Evolutionary conservation across 1,140 invertebrate species (phyloP), one percentile per base, ranked within the genome.

Genomic region (Ceratosolen solmsi): DNA sequence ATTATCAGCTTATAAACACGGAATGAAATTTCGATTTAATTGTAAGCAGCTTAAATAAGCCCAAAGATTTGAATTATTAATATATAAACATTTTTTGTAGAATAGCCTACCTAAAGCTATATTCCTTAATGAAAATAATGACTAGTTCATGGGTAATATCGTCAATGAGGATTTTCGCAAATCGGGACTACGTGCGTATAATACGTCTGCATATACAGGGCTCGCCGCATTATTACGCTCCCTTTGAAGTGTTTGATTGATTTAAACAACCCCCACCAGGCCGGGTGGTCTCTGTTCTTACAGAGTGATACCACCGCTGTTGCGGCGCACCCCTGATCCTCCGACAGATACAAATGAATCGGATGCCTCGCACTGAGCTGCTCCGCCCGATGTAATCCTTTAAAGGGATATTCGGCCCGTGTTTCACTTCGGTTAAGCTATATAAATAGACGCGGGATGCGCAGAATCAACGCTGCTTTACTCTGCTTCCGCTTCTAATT

Each of bases 281-380:
- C 17, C 51, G 73, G 51, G 74, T 77, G 71, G 58, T 72, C n/a
- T 36, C 25, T 70, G 46, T 33, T n/a, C 33, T 13, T 36, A 13
- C 17, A 36, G 30, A 27, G 5, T 25, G 11, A 36, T 20, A 5
- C 60, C 17, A 36, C 30, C 3, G 22, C 33, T 68, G 17, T 68
- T 68, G 20, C 8, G 63, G 63, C 33, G 36, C 33, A 51, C 22
- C 60, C 71, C 86, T 86, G 87, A 88, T 88, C 82, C 85, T 73
- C 83, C 86, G 89, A 90, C 89, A 89, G 89, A 90, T 90, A 92
- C 88, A 91, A 91, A 90, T 90, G 88, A 90, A 91, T 89, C 87
- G 87, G 86, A 89, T 86, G 86, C 83, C 82, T 81, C 85, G 86
- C 85, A 83, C 84, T 20, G 27, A 68, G 33, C 17, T 68, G 4